These are phyloP conservation scores for Ptyas mucosa DNA, from an alignment of 2,113 vertebrate genomes.

Conservation along the genomic window DNA sequence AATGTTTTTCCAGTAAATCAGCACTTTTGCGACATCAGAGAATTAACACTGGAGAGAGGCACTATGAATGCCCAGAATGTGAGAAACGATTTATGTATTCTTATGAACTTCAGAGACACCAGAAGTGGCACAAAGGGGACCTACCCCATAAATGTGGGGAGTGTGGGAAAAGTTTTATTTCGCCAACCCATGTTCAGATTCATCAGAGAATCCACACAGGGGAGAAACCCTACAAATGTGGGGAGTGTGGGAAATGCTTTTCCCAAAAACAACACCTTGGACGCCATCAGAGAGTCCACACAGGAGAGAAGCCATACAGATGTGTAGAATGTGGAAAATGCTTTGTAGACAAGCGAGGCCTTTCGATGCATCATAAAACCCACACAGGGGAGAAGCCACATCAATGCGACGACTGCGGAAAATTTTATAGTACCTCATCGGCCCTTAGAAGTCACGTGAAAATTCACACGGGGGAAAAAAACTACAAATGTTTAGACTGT, in stretches of 20 bases:
- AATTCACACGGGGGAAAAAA: not conserved
- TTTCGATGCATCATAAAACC: not conserved
- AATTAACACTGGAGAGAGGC: not conserved
- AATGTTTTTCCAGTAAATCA: not conserved
- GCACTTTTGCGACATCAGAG: not conserved
- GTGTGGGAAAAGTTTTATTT: not conserved
- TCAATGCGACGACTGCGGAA: not conserved
- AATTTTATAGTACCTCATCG: not conserved
- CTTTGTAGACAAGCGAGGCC: accelerated
- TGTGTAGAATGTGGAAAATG: not conserved
- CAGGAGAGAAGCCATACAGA: not conserved
- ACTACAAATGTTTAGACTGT: not conserved
- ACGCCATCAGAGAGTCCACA: not conserved
- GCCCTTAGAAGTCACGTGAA: not conserved
- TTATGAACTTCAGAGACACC: not conserved
- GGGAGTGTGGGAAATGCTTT: not conserved
- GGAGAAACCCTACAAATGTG: not conserved
- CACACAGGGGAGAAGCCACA: not conserved
- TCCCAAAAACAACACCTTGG: not conserved
- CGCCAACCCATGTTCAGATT: not conserved
- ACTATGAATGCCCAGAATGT: not conserved
- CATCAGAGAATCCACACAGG: not conserved
- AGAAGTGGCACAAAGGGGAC: not conserved
- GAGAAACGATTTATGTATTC: not conserved
- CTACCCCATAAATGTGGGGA: not conserved